Base-by-base conservation (phyloP, 2,797 vertebrate species). In the Pteropus rufus region DNA sequence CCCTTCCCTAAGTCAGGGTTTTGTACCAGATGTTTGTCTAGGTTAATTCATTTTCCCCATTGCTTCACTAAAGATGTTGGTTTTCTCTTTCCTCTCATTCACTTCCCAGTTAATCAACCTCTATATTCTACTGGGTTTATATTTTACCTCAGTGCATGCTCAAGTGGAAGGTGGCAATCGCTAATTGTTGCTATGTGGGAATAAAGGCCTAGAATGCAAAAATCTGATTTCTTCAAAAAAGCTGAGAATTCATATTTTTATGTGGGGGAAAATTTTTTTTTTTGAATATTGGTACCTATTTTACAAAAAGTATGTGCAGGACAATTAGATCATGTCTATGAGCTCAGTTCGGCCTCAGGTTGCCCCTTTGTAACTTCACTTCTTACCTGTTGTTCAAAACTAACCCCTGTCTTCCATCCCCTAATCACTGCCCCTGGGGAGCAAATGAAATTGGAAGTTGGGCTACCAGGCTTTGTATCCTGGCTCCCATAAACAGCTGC, bases 381-480 rank as follows among this genome's bases (percentile, higher is more conserved):
- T 91, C 58, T 46, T 39, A 64, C 26, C 1, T 58, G 19, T 77
- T 24, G 52, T 36, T 73, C 41, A n/a, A 44, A 44, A 14, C 44
- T 41, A 46, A 19, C 4, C 3, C 4, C 3, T 36, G 0, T 49
- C 39, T 46, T 54, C 4, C 4, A 10, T 21, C 26, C 29, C 34
- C 11, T 19, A 31, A 24, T 36, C 31, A 18, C 52, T n/a, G 69
- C 15, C 62, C 23, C 8, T 10, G 1, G 34, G 31, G 54, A 39
- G 60, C 19, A 16, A 15, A 23, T 6, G 58, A 26, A 7, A 14
- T 39, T 29, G 46, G 54, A 41, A 46, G 7, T 34, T 67, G 73
- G 56, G 10, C 34, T 18, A 0, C 69, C 54, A 24, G 87, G 16
- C 54, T 49, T 86, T 39, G 23, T 46, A 4, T 89, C 26, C 44